Evolutionary conservation across 2,113 vertebrate species (phyloP).

Genomic region (Tyrannus savana): DNA sequence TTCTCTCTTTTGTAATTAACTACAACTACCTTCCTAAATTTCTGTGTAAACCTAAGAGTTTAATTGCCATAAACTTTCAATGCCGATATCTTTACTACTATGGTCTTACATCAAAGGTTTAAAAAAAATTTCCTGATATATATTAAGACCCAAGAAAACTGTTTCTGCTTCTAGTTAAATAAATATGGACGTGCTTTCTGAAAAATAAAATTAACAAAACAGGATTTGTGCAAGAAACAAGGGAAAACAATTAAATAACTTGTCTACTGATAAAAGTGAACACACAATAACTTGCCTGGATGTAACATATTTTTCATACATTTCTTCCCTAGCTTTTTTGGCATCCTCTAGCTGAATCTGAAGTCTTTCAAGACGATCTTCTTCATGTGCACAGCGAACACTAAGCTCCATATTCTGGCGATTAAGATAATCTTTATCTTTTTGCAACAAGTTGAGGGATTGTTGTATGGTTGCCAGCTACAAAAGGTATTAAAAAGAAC

Average conservation of each 20-base stretch:
- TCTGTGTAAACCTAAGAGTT: neutral
- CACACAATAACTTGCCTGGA: slow-evolving; percentile 80
- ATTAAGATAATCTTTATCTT: slow-evolving; percentile 96
- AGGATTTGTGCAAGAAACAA: neutral
- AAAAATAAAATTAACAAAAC: neutral
- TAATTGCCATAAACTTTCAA: neutral
- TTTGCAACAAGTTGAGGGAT: slow-evolving; percentile 89
- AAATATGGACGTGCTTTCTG: neutral
- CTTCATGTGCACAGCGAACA: slow-evolving; percentile 90
- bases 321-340: slow-evolving; percentile 91
- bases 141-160: neutral
- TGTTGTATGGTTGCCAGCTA: slow-evolving; percentile 88
- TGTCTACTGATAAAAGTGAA: neutral
- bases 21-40: neutral
- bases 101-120: neutral
- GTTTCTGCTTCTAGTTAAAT: neutral
- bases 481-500: slow-evolving; percentile 13
- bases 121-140: neutral
- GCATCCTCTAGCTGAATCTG: slow-evolving; percentile 91
- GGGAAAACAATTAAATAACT: neutral
- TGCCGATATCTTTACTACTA: neutral
- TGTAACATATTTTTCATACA: slow-evolving; percentile 94
- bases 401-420: slow-evolving; percentile 93
- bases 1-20: neutral
- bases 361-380: slow-evolving; percentile 91